A percentile compares a stretch with the other conserved stretches of the same genome.
phyloP scores from a whole-genome alignment of 2,888 invertebrate species.

The Oithona nana region DNA sequence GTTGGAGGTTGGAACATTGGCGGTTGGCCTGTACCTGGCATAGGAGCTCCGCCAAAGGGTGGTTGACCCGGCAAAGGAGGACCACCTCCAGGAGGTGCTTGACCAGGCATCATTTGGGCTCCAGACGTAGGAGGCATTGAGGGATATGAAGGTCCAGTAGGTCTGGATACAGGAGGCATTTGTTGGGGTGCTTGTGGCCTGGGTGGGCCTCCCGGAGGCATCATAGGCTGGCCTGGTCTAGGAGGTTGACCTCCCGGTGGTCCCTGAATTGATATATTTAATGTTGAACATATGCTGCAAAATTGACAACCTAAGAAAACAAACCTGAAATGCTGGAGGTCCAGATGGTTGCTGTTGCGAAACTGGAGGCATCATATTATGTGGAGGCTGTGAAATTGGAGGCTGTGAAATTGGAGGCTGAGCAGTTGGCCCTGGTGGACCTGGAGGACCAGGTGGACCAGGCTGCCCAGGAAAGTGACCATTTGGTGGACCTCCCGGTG shows the following conservation, averaged over 20 bases:
- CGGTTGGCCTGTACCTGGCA: neutral
- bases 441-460: neutral
- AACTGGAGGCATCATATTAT: neutral
- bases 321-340: neutral
- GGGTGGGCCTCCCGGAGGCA: neutral
- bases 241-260: too few species aligned
- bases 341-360: neutral
- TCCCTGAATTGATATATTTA: too few species aligned
- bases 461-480: too few species aligned
- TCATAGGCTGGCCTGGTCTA: neutral
- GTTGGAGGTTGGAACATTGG: neutral
- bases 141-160: neutral
- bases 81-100: neutral
- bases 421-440: neutral
- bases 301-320: neutral
- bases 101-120: neutral
- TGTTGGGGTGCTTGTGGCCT: neutral
- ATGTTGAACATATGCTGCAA: too few species aligned
- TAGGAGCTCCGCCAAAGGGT: slow-evolving; percentile 11
- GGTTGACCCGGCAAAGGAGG: neutral
- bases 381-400: slow-evolving; percentile 13
- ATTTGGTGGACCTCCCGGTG: too few species aligned
- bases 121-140: neutral
- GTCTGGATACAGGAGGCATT: neutral
- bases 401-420: neutral